Conservation (phyloP, 2,113 vertebrate genomes). For the Malaclemys terrapin region DNA sequence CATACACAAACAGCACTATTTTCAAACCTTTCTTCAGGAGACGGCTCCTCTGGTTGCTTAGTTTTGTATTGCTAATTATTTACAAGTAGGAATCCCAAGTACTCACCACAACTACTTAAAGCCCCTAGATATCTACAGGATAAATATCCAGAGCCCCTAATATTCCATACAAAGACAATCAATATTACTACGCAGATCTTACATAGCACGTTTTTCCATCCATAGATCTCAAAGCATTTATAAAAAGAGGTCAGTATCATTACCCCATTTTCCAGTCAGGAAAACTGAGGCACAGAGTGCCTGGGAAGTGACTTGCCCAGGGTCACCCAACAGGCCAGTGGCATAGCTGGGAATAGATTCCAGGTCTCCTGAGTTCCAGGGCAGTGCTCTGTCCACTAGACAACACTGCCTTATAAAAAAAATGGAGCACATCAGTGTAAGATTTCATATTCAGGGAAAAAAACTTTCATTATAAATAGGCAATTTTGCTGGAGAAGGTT, state of each 20-base stretch:
- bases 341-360: background rate
- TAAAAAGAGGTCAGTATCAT: background rate
- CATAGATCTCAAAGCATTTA: background rate
- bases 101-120: background rate
- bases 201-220: background rate
- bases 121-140: background rate
- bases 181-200: background rate
- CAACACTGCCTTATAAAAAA: background rate
- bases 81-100: conserved; percentile 40
- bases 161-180: background rate
- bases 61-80: conserved; percentile 49
- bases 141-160: background rate
- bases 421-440: background rate
- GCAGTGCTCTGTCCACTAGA: background rate
- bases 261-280: background rate
- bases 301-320: background rate
- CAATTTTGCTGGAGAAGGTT: background rate
- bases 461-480: background rate
- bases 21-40: background rate
- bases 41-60: conserved; percentile 8
- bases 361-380: rapidly evolving
- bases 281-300: background rate
- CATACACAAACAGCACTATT: background rate
- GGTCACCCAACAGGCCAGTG: background rate
- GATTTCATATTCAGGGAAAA: background rate